Percentiles rank a stretch among this genome's conserved stretches.
Conservation (phyloP, 2,113 vertebrate species). For the Dendropsophus ebraccatus region DNA sequence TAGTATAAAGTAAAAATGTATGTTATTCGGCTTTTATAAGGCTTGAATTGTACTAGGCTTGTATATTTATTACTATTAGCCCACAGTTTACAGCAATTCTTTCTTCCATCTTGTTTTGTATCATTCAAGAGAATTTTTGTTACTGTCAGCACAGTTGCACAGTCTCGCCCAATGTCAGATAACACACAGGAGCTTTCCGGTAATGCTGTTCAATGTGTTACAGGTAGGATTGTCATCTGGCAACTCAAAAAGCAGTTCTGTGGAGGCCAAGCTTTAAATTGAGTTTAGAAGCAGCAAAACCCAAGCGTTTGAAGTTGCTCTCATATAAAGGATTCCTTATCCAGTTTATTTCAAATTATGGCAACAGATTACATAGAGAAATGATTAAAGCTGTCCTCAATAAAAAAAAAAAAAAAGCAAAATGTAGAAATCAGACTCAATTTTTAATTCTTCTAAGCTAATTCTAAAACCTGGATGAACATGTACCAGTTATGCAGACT, state of each 20-base stretch:
- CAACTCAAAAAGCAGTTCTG: slow-evolving; percentile 21
- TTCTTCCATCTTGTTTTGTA: background rate
- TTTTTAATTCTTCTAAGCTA: slow-evolving; percentile 52
- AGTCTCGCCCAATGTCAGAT: background rate
- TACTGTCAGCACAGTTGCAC: slow-evolving; percentile 1
- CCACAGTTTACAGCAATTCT: background rate
- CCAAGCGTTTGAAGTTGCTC: slow-evolving; percentile 42
- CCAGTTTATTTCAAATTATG: slow-evolving; percentile 40
- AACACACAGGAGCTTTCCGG: background rate
- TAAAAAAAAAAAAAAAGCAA: slow-evolving; percentile 29
- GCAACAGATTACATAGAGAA: slow-evolving; percentile 38
- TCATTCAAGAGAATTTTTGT: background rate
- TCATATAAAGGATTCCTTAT: slow-evolving; percentile 28
- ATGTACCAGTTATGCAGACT: slow-evolving; percentile 13
- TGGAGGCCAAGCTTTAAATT: slow-evolving; percentile 40
- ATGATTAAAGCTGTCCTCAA: slow-evolving; percentile 44
- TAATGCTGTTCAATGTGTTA: slow-evolving; percentile 18
- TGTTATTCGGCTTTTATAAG: no score
- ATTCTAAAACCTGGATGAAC: slow-evolving; percentile 44
- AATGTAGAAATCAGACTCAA: slow-evolving; percentile 11
- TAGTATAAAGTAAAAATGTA: no score
- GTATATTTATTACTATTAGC: background rate
- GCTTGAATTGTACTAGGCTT: no score
- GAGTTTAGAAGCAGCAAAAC: slow-evolving; percentile 18
- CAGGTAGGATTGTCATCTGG: slow-evolving; percentile 43